Evolutionary conservation across 92 coral and sea anemone species (phyloP), one percentile per base, ranked within the genome.

Genomic region (Blastomussa wellsi): DNA sequence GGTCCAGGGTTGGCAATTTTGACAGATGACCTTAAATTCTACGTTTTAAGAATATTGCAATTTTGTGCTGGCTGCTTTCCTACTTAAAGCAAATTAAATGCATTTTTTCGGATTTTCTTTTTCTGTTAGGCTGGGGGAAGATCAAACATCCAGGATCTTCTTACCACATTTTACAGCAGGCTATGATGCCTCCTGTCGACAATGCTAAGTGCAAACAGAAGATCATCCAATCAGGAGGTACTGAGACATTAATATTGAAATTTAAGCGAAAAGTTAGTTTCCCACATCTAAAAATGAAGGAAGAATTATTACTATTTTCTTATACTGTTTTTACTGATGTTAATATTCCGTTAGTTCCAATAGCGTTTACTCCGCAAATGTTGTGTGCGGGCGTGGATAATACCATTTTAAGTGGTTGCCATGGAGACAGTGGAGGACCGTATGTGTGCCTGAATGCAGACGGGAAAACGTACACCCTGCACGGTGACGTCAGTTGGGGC

Each of bases 141-240:
- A 95, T 95, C 60, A 87, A 74, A 75, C 98, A 95, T 71, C 98
- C 98, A 3, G 98, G 98, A 66, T 38, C 83, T 26, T 86, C 98
- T 8, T 94, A 95, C 79, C 97, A 81, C 79, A 95, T 87, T 53
- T 90, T 95, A 17, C 98, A 95, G 67, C 97, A 95, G 79, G 98
- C 97, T 26, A 88, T 80, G 79, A 93, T 95, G 89, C 97, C 98
- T 32, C 90, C 97, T 20, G 80, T 95, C 52, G 85, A 87, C 72
- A 90, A 89, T n/a, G 55, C 86, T 12, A 89, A 84, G 53, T 95
- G 98, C 82, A 82, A 44, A 71, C 86, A 29, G 57, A 82, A 72
- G 79, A 82, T 82, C 49, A 44, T 10, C 10, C 69, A 55, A 26
- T 55, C 29, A 3, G 78, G 79, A 36, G 72, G 86, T 82, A 82